Conservation (phyloP, 2,797 vertebrate genomes). For the Platalea minor region DNA sequence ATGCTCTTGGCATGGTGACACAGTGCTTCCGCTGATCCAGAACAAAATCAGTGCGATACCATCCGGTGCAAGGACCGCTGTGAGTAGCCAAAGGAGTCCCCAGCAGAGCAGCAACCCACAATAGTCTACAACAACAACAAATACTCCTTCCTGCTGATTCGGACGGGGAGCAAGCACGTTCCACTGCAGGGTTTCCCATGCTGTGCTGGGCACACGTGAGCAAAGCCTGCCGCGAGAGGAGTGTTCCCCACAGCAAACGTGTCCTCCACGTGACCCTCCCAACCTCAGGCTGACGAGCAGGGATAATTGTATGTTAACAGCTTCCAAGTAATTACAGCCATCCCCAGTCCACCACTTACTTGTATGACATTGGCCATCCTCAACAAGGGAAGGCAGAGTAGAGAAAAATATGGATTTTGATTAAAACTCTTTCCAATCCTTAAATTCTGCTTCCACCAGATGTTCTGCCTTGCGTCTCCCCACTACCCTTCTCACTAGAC, state of each 20-base stretch:
- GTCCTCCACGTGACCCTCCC: neutral
- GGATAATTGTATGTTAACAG: neutral
- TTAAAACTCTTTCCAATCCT: neutral
- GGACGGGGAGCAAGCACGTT: fast-evolving
- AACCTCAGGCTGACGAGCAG: neutral
- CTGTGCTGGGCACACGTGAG: neutral
- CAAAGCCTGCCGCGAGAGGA: neutral
- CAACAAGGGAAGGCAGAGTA: neutral
- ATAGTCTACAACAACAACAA: neutral
- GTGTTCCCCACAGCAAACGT: neutral
- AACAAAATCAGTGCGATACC: fast-evolving
- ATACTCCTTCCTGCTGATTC: neutral
- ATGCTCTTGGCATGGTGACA: neutral
- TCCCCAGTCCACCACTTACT: neutral
- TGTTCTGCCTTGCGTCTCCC: neutral
- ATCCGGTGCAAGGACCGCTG: neutral
- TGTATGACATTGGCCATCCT: neutral
- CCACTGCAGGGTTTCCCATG: neutral
- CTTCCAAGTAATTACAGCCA: neutral
- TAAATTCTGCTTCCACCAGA: neutral
- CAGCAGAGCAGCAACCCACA: neutral
- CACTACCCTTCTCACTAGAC: neutral
- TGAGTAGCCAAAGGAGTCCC: neutral
- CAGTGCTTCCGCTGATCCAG: neutral
- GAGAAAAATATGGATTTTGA: neutral